A percentile compares a stretch with the other conserved stretches of the same genome.
Conservation (phyloP, 2,113 vertebrate genomes). For the Paramormyrops kingsleyae region DNA sequence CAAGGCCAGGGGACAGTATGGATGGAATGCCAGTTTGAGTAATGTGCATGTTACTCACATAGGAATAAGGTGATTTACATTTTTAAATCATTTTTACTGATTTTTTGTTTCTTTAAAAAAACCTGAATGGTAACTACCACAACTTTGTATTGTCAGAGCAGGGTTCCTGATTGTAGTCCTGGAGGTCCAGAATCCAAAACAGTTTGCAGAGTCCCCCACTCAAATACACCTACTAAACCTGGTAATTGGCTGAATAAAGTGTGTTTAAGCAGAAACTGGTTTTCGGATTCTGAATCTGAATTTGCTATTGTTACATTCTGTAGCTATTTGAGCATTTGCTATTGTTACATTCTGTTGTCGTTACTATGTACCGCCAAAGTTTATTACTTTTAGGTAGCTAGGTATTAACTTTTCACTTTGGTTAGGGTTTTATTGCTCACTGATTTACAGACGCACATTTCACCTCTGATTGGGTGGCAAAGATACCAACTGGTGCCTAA, state of each 20-base stretch:
- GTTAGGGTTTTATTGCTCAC: neutral
- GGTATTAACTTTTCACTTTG: neutral
- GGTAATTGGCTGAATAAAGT: neutral
- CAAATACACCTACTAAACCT: neutral
- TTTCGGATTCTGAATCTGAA: neutral
- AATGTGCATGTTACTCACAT: neutral
- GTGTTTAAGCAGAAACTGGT: neutral
- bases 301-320: neutral
- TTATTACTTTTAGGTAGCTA: neutral
- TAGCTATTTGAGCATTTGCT: neutral
- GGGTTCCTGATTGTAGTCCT: neutral
- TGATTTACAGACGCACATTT: neutral
- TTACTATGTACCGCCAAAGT: neutral
- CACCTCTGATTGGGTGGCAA: neutral
- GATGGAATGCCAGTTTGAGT: neutral
- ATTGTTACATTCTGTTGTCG: neutral
- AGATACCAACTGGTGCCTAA: neutral
- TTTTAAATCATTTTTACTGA: neutral
- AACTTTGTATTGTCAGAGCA: neutral
- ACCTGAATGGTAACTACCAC: neutral
- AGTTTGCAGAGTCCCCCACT: neutral
- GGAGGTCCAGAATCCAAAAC: neutral
- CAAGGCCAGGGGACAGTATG: neutral
- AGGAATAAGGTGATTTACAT: neutral
- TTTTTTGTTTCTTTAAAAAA: neutral